phyloP scores from a whole-genome alignment of 1,140 invertebrate genomes.

The Cyclina sinensis region DNA sequence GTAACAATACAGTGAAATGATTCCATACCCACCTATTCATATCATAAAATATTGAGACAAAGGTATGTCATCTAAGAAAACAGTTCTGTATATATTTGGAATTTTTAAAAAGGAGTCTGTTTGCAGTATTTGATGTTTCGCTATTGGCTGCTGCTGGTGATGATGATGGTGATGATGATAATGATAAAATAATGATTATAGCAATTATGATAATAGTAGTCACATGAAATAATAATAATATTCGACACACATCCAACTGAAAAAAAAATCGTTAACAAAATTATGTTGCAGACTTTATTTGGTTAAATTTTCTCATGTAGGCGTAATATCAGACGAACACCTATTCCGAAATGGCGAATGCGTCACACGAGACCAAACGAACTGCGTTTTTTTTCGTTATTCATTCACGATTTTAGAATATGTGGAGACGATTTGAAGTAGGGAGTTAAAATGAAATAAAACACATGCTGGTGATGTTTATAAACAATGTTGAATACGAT shows the following conservation, averaged over 20 bases:
- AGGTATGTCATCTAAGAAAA: no score
- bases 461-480: constrained; percentile 10
- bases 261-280: no score
- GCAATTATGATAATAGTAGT: background rate
- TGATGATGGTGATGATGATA: no score
- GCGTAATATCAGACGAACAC: no score
- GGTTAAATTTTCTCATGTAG: no score
- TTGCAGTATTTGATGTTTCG: background rate
- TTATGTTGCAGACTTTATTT: no score
- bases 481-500: constrained; percentile 24
- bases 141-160: background rate
- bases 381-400: background rate
- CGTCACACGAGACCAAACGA: background rate
- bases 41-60: no score
- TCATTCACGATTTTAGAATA: background rate
- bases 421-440: background rate
- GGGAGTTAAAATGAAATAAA: background rate
- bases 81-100: no score
- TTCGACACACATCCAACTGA: background rate
- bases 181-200: background rate
- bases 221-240: background rate
- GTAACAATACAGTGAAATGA: no score
- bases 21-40: no score
- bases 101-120: no score
- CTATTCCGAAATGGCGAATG: no score